Conservation (phyloP, 2,888 invertebrate genomes). For the Sarcophaga rosellei region DNA sequence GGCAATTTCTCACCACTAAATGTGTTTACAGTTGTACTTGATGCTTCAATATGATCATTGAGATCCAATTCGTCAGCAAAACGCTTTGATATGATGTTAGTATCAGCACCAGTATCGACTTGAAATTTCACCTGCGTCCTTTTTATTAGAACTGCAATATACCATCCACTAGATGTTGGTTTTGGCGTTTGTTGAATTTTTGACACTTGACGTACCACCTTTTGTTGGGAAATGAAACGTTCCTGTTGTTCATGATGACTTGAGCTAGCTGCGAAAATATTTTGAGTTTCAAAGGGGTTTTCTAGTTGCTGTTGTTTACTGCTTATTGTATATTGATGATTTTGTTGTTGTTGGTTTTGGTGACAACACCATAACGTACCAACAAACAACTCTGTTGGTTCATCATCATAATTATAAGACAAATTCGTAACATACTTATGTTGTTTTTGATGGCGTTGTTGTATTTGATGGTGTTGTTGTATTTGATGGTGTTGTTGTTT, state of each 20-base stretch:
- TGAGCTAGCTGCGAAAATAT: too few relatives aligned
- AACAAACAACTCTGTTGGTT: constrained; percentile 3
- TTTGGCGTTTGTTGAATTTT: background rate
- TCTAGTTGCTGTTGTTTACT: too few relatives aligned
- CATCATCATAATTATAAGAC: background rate
- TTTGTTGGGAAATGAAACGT: too few relatives aligned
- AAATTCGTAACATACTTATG: background rate
- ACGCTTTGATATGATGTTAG: constrained; percentile 4
- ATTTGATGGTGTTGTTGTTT: constrained; percentile 4
- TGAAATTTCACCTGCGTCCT: constrained; percentile 7
- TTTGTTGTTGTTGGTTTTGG: background rate
- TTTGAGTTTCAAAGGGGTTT: too few relatives aligned
- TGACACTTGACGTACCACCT: too few relatives aligned
- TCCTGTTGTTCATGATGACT: too few relatives aligned
- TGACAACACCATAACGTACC: constrained; percentile 9
- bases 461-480: constrained; percentile 5
- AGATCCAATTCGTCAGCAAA: background rate
- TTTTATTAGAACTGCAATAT: background rate
- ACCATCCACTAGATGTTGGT: constrained; percentile 5
- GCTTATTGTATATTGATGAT: too few relatives aligned
- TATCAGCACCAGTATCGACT: too few relatives aligned
- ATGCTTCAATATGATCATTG: background rate
- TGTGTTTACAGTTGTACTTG: constrained; percentile 37
- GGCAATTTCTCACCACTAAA: constrained; percentile 53
- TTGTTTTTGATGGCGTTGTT: too few relatives aligned